Base-by-base conservation (phyloP, 2,113 vertebrate genomes). In the Lepus timidus region DNA sequence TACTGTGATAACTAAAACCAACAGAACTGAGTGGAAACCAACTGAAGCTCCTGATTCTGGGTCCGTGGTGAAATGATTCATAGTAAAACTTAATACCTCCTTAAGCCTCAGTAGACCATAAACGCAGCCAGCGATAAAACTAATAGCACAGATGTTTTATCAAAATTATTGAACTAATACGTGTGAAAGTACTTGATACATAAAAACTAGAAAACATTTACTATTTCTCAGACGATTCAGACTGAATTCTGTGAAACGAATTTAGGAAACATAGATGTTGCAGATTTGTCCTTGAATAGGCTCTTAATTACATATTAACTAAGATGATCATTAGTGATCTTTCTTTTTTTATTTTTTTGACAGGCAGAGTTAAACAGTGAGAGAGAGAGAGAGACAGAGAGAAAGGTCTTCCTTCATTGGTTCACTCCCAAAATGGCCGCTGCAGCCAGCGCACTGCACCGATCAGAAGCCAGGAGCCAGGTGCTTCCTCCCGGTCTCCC, bases 171-270 rank as follows among this genome's bases (percentile, higher is more conserved):
- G 20, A 36, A 14, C 12, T 55, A 84, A 85, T 64, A 29, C 49
- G 19, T 16, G 22, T n/a, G 13, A 92, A 87, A 78, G 14, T 20
- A 71, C n/a, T 68, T 86, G 23, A 36, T 20, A n/a, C 25, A 22
- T 7, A 96, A 85, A 75, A 36, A 71, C 33, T 79, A 58, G n/a
- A 27, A 91, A 91, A 79, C 49, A 44, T 49, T 52, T 87, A 55
- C 19, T 74, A 44, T 55, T 95, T 83, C 44, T 81, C 52, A 91
- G 39, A 79, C 67, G 88, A 80, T 27, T 85, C 82, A 70, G 61
- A 68, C 68, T 44, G n/a, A 76, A 70, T 27, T 33, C 67, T 55
- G 20, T 29, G 29, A 80, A 80, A 51, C 29, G 68, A 86, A 16
- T 64, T 90, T 17, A 75, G 29, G 39, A 78, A 88, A 82, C n/a